Evolutionary conservation across 2,888 invertebrate species (phyloP), one percentile per base, ranked within the genome.

Genomic region (Rhopalosiphum nymphaeae): DNA sequence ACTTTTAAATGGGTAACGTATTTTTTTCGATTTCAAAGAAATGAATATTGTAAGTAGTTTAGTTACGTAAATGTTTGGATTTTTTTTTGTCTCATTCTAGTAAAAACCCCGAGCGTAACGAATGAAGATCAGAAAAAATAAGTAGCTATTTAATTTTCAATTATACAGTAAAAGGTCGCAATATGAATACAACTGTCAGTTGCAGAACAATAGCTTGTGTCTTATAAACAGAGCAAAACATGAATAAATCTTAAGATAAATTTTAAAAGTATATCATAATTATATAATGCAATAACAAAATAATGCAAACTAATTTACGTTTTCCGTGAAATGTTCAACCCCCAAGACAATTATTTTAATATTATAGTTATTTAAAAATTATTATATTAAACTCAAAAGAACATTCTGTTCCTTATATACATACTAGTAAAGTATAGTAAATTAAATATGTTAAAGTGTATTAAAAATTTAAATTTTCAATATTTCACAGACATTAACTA

Each of bases 171-270:
- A 42, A 89, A 57, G 0, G 57, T 89, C 57, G 44, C 2, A 21
- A 21, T 89, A 89, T 67, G 36, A 36, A 16, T 67, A 67, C 57
- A 29, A 29, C 89, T 89, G 44, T 89, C 89, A 89, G 42, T 29
- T 26, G 42, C 57, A 89, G 42, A 89, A 56, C 56, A 42, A 29
- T 67, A 67, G n/a, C 5, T 67, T 21, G n/a, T 67, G 21, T n/a
- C 21, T 36, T 67, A 67, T 16, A 16, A n/a, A 36, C 4, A 67
- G 0, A 16, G 1, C 7, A 67, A n/a, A 36, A 67, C 7, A 67
- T 36, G 16, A 36, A 67, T 67, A 36, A n/a, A 67, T n/a, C 16
- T 67, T 16, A n/a, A 67, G 7, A 36, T n/a, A 67, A 21, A 67
- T 67, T 67, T 67, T n/a, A 21, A 36, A 67, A 36, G n/a, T 67